phyloP scores from a whole-genome alignment of 2,797 vertebrate species.

The Chelonia mydas region DNA sequence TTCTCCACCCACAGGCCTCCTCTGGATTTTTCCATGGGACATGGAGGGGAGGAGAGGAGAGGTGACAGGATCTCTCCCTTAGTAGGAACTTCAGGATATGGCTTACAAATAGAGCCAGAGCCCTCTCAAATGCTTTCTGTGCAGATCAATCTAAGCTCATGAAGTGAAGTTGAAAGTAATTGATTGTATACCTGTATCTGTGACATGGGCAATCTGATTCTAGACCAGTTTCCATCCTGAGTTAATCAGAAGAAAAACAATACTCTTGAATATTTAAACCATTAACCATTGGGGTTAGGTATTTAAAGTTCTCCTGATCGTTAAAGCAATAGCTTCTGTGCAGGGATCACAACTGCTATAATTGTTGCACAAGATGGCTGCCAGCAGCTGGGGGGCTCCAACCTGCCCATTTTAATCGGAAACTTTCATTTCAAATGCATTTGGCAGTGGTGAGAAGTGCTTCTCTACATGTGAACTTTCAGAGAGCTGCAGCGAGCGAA shows the following conservation, averaged over 20 bases:
- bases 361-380: neutral
- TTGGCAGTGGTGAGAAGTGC: constrained; percentile 34
- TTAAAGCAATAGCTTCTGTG: constrained; percentile 49
- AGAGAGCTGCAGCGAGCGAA: neutral
- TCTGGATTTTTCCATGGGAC: neutral
- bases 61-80: neutral
- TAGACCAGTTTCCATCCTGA: neutral
- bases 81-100: neutral
- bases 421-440: constrained; percentile 35
- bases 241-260: neutral
- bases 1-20: neutral
- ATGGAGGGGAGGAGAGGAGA: neutral
- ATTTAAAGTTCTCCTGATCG: constrained; percentile 19
- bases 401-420: constrained; percentile 41
- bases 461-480: constrained; percentile 18
- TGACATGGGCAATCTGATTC: neutral
- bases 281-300: constrained; percentile 17
- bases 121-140: neutral
- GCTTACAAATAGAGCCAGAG: neutral
- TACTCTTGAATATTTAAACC: constrained; percentile 21
- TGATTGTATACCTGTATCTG: neutral
- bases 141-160: neutral
- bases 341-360: neutral
- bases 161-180: neutral
- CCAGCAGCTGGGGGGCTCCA: constrained; percentile 52